Base-by-base conservation (phyloP, 2,113 vertebrate species). In the Dunckerocampus dactyliophorus region DNA sequence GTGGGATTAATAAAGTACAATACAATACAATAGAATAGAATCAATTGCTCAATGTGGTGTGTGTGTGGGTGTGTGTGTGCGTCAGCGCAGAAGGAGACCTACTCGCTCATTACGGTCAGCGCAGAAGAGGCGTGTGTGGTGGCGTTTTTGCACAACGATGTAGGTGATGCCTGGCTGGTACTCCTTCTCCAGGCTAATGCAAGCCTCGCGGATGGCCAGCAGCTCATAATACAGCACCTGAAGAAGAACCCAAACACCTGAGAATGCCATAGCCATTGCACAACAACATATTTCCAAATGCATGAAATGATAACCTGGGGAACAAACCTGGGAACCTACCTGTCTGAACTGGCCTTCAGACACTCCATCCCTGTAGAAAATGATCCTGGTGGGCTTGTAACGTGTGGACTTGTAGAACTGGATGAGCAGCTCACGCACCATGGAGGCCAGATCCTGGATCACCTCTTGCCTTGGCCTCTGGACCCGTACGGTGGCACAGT, bases 161-260 rank as follows among this genome's bases (percentile, higher is more conserved):
- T 99, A 99, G 17, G 97, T 99, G 88, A 99, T 99, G 85, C 97
- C 97, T 20, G 97, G 97, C 89, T 99, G 97, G 87, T 99, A 99
- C 82, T 99, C 97, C 67, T 98, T 99, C 89, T 99, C 97, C 90
- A 99, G 87, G 83, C 93, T 96, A 87, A 99, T 99, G 72, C 97
- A 99, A 87, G 97, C 97, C 90, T 99, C 97, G 71, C 97, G 91
- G 81, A 99, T 98, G 75, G 97, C 97, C 79, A 99, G 92, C 87
- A 99, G 93, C 72, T 99, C 97, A 60, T 98, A 98, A 87, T 98
- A 98, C 82, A 99, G 92, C 84, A 99, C 96, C 97, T 99, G 67
- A 4, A 12, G 34, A 48, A 17, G 16, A 51, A 12, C 20, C 12
- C 6, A 49, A n/a, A 49, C 4, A 6, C 20, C 48, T 50, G 20